A percentile compares a stretch with the other conserved stretches of the same genome.
Evolutionary conservation across 2,113 vertebrate species (phyloP).

Genomic region (Microcebus griseorufus): DNA sequence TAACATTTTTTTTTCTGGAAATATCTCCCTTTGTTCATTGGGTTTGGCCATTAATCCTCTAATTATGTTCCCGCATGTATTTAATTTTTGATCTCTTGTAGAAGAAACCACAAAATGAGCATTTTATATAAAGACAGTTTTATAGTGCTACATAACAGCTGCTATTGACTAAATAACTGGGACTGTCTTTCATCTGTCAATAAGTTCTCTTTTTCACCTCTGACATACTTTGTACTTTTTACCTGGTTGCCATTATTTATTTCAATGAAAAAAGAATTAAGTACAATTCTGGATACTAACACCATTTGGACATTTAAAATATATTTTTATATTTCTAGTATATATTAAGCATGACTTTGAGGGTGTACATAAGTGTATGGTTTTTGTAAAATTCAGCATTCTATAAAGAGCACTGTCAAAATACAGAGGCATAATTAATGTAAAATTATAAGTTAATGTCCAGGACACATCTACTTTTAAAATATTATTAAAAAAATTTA

Average conservation of each 20-base stretch:
- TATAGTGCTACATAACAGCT: constrained; percentile 81
- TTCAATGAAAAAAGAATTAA: constrained; percentile 61
- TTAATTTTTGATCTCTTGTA: constrained; percentile 84
- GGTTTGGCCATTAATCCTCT: constrained; percentile 83
- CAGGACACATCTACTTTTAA: constrained; percentile 70
- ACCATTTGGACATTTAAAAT: constrained; percentile 46
- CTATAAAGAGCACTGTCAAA: constrained; percentile 54
- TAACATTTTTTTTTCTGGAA: constrained; percentile 77
- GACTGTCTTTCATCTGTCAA: constrained; percentile 85
- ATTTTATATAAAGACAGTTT: constrained; percentile 81
- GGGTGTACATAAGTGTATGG: neutral
- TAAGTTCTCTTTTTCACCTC: constrained; percentile 78
- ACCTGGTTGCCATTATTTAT: constrained; percentile 63
- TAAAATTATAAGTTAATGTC: constrained; percentile 65
- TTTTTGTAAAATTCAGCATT: constrained; percentile 49
- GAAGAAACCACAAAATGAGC: constrained; percentile 77
- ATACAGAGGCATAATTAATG: constrained; percentile 67
- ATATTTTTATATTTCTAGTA: neutral
- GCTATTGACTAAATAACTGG: constrained; percentile 78
- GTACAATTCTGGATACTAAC: constrained; percentile 54
- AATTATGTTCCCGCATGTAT: constrained; percentile 81
- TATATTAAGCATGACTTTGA: constrained; percentile 56
- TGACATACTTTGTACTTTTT: constrained; percentile 70
- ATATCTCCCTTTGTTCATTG: constrained; percentile 80
- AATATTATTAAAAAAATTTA: constrained; percentile 77